These are phyloP conservation scores for Cydia pomonella DNA, from an alignment of 1,140 invertebrate genomes.

Conservation along the genomic window DNA sequence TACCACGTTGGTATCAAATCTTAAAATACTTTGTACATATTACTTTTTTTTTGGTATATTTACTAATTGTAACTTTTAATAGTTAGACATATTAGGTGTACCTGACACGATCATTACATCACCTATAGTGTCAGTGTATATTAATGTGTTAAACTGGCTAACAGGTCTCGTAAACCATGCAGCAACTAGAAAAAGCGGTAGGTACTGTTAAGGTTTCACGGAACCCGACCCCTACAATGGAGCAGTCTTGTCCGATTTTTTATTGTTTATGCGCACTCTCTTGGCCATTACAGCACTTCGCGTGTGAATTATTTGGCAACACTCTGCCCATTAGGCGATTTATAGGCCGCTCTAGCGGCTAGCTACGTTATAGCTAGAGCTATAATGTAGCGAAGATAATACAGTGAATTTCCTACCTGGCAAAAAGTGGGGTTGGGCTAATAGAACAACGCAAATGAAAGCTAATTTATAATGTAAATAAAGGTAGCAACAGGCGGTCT, in stretches of 20 bases:
- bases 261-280: slow-evolving; percentile 62
- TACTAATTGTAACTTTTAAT: no score
- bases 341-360: slow-evolving; percentile 39
- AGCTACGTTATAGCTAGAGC: background rate
- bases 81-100: no score
- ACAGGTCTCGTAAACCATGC: no score
- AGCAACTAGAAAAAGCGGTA: no score
- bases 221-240: background rate
- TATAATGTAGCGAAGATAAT: slow-evolving; percentile 10
- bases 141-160: no score
- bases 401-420: background rate
- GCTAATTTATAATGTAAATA: no score
- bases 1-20: no score
- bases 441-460: background rate
- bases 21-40: no score
- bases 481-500: background rate
- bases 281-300: slow-evolving; percentile 56
- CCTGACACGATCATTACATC: no score
- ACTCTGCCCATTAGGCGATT: slow-evolving; percentile 55
- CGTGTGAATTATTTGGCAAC: slow-evolving; percentile 67
- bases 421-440: background rate
- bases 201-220: background rate
- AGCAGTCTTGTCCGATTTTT: slow-evolving; percentile 42
- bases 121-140: no score
- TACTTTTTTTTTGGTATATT: no score